Conservation (phyloP, 2,113 vertebrate species). For the Apus apus region DNA sequence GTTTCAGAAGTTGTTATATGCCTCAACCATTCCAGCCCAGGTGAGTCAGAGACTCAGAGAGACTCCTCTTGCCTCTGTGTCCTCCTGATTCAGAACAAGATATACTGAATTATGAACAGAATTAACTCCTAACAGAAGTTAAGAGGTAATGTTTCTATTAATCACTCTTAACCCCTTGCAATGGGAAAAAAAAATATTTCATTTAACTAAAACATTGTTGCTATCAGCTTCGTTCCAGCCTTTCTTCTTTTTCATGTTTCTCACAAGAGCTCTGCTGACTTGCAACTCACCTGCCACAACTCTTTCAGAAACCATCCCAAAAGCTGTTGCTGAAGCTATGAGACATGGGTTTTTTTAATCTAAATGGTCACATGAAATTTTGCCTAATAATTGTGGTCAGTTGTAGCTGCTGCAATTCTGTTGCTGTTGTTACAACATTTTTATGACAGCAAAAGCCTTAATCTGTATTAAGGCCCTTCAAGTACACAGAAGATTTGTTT, state of each 20-base stretch:
- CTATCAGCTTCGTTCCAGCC: not conserved
- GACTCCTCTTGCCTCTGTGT: not conserved
- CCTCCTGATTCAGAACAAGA: not conserved
- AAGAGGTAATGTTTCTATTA: not conserved
- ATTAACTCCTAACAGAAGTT: not conserved
- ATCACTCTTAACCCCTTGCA: not conserved
- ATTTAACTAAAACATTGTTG: not conserved
- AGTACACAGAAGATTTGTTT: not conserved
- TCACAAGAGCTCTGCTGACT: not conserved
- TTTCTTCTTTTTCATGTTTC: not conserved
- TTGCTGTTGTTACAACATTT: not conserved
- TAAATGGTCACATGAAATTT: not conserved
- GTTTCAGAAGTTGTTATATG: not conserved
- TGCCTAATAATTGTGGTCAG: not conserved
- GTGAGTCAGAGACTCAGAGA: not conserved
- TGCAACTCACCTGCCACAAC: not conserved
- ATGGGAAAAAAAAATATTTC: not conserved
- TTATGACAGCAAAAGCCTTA: not conserved
- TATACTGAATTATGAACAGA: accelerated
- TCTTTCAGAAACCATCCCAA: not conserved
- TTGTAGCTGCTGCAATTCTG: not conserved
- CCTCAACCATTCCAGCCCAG: not conserved
- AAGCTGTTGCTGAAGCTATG: not conserved
- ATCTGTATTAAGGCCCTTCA: not conserved
- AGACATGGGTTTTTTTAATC: not conserved